A percentile compares a stretch with the other conserved stretches of the same genome.
phyloP scores from a whole-genome alignment of 2,113 vertebrate genomes.

The Oncorhynchus tshawytscha region DNA sequence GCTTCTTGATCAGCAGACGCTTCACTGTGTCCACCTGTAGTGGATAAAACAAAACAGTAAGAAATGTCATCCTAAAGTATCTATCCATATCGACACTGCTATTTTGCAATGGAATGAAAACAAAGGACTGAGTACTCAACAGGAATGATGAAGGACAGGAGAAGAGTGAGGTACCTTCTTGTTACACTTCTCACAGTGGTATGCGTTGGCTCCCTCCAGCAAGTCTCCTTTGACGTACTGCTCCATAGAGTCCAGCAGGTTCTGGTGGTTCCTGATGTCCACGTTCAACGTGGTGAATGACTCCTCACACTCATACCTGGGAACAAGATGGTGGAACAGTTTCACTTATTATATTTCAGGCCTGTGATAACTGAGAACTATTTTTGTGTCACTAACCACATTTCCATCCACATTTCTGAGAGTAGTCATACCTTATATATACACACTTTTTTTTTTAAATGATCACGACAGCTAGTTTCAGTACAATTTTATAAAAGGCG shows the following conservation, averaged over 20 bases:
- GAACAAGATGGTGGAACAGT: not conserved
- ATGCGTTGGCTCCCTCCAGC: slow-evolving; percentile 89
- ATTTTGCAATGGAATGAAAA: not conserved
- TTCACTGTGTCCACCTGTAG: slow-evolving; percentile 89
- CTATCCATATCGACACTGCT: not conserved
- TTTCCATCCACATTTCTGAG: too few relatives aligned
- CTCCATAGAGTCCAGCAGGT: slow-evolving; percentile 89
- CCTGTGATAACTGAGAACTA: not conserved
- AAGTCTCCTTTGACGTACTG: slow-evolving; percentile 91
- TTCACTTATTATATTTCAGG: not conserved
- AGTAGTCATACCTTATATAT: too few relatives aligned
- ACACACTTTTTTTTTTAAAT: too few relatives aligned
- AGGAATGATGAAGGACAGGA: not conserved
- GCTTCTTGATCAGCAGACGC: slow-evolving; percentile 87
- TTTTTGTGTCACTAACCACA: too few relatives aligned
- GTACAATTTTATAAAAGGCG: too few relatives aligned
- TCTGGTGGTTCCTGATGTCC: slow-evolving; percentile 92
- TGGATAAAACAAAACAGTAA: not conserved
- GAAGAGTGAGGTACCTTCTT: slow-evolving; percentile 78
- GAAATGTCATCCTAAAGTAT: not conserved
- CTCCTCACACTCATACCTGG: slow-evolving; percentile 89
- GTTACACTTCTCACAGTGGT: slow-evolving; percentile 94
- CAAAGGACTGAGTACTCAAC: not conserved
- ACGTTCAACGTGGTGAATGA: slow-evolving; percentile 92
- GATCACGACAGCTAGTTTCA: too few relatives aligned